These are phyloP conservation scores for Lasioglossum vierecki DNA, from an alignment of 2,888 invertebrate species.

Conservation along the genomic window DNA sequence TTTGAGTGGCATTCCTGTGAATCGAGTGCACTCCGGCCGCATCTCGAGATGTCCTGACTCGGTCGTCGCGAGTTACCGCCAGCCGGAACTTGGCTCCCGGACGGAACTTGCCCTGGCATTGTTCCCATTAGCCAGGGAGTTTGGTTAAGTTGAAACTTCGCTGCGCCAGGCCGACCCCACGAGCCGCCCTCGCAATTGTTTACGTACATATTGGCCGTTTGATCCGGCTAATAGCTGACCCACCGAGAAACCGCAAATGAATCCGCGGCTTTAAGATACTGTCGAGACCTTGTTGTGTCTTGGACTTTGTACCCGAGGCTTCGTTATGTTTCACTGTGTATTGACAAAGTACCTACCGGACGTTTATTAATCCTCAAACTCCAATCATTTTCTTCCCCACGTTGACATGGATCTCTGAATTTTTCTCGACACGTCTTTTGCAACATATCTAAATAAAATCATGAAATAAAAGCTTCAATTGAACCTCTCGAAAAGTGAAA, in stretches of 20 bases:
- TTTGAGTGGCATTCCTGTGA: constrained; percentile 39
- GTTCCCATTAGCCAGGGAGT: constrained; percentile 55
- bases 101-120: constrained; percentile 52
- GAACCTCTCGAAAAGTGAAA: not conserved
- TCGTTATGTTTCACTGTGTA: not conserved
- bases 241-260: not conserved
- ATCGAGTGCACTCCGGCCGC: constrained; percentile 27
- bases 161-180: constrained; percentile 22
- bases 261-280: not conserved
- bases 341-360: not conserved
- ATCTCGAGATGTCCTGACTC: constrained; percentile 35
- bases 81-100: constrained; percentile 41
- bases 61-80: constrained; percentile 18
- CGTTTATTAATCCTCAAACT: not conserved
- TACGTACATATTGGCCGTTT: constrained; percentile 47
- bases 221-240: constrained; percentile 41
- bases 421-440: not conserved
- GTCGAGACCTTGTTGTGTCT: not conserved
- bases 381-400: not conserved
- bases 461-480: not conserved
- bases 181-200: constrained; percentile 48
- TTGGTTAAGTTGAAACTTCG: constrained; percentile 55
- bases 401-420: not conserved
- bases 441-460: not conserved
- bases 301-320: not conserved